A percentile compares a stretch with the other conserved stretches of the same genome.
Conservation (phyloP, 2,797 vertebrate species). For the Enteromius mattozi region DNA sequence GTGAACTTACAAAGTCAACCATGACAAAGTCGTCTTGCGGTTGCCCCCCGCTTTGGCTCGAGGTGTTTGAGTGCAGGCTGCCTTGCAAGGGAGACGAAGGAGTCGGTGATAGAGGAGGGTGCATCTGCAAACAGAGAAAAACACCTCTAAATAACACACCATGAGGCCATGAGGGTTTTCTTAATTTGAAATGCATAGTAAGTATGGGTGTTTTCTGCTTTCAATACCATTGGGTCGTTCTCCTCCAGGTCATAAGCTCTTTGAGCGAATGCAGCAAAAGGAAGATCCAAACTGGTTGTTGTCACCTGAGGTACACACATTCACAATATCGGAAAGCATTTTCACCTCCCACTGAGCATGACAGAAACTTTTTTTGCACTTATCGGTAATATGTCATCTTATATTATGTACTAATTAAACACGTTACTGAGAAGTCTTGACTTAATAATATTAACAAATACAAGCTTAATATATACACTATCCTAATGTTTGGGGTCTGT, state of each 20-base stretch:
- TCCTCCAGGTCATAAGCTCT: conserved; percentile 89
- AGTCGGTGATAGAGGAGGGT: conserved; percentile 89
- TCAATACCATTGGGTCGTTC: conserved; percentile 91
- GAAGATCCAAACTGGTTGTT: conserved; percentile 90
- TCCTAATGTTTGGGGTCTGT: neutral
- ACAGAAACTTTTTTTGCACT: neutral
- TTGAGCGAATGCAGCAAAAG: conserved; percentile 95
- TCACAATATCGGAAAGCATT: neutral
- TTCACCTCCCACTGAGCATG: neutral
- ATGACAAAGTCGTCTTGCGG: conserved; percentile 96
- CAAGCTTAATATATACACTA: neutral
- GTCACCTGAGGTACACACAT: conserved; percentile 79
- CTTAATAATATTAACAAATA: neutral
- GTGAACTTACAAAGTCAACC: conserved; percentile 91
- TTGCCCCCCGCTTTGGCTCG: conserved; percentile 86
- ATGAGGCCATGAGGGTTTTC: neutral
- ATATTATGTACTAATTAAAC: neutral
- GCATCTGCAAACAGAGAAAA: conserved; percentile 77
- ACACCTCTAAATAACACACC: neutral
- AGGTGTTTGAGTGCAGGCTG: conserved; percentile 92
- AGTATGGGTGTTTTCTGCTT: conserved; percentile 20
- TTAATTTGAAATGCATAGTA: neutral
- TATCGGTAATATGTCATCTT: neutral
- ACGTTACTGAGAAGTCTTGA: neutral
- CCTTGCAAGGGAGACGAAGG: conserved; percentile 88